Evolutionary conservation across 2,797 vertebrate genomes (phyloP).

Genomic region (Pelochelys cantorii): DNA sequence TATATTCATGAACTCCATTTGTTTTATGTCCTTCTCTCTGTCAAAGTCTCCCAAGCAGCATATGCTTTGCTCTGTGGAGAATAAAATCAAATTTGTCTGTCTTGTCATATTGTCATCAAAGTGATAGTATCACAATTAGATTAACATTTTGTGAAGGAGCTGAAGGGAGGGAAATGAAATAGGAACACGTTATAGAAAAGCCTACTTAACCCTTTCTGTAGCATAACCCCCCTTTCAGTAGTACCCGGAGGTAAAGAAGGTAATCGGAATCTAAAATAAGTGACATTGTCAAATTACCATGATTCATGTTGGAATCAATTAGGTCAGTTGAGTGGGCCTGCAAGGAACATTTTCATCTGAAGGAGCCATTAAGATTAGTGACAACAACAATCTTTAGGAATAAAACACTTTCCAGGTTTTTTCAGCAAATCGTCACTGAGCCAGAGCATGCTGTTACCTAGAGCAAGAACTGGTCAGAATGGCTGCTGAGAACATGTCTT

Average conservation of each 20-base stretch:
- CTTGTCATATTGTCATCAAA: slow-evolving; percentile 94
- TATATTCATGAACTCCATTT: slow-evolving; percentile 90
- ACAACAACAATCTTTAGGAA: slow-evolving; percentile 45
- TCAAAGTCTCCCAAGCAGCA: slow-evolving; percentile 88
- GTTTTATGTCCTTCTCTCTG: slow-evolving; percentile 89
- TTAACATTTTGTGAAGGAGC: slow-evolving; percentile 90
- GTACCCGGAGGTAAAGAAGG: slow-evolving; percentile 63
- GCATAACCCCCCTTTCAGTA: slow-evolving; percentile 11
- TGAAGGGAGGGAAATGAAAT: slow-evolving; percentile 86
- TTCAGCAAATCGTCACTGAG: not conserved
- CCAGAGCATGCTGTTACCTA: accelerated
- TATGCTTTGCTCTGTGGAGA: slow-evolving; percentile 91
- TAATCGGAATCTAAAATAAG: slow-evolving; percentile 50
- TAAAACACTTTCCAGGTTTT: slow-evolving; percentile 32
- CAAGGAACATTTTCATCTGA: slow-evolving; percentile 52
- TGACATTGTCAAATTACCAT: slow-evolving; percentile 51
- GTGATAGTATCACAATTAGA: slow-evolving; percentile 91
- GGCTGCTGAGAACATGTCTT: not conserved
- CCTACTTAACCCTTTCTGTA: slow-evolving; percentile 82
- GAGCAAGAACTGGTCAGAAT: not conserved
- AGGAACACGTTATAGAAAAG: slow-evolving; percentile 83
- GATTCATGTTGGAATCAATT: slow-evolving; percentile 53
- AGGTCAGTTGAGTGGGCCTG: slow-evolving; percentile 57
- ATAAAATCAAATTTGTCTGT: slow-evolving; percentile 96
- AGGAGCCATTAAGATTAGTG: slow-evolving; percentile 50